phyloP scores from a whole-genome alignment of 2,113 vertebrate species.

The Pangasianodon gigas region DNA sequence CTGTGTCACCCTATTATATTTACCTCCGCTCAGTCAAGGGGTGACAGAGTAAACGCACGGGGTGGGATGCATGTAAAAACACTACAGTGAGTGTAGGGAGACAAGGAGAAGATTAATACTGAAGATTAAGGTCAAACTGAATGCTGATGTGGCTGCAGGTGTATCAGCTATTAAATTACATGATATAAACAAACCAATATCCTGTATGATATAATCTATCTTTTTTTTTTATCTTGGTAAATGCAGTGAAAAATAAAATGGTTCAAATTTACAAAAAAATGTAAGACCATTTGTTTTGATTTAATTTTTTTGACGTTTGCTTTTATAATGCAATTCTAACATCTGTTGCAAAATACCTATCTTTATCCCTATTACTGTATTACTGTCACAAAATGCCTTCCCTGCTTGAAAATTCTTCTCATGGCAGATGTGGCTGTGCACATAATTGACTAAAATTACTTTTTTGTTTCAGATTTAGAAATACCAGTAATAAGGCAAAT shows the following conservation, averaged over 20 bases:
- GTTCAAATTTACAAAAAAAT: too few species aligned
- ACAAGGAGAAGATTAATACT: background rate
- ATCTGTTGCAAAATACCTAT: background rate
- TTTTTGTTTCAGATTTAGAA: background rate
- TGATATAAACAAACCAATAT: background rate
- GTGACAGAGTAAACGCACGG: background rate
- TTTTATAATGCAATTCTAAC: background rate
- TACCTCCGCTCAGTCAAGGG: constrained; percentile 18
- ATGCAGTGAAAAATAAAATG: background rate
- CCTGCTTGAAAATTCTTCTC: background rate
- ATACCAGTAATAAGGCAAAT: background rate
- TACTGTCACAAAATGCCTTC: background rate
- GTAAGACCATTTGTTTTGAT: background rate
- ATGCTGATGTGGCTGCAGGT: background rate
- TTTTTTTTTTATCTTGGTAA: too few species aligned
- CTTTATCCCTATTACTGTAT: background rate
- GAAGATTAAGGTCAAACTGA: background rate
- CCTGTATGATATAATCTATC: background rate
- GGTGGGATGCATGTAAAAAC: background rate
- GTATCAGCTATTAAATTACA: background rate
- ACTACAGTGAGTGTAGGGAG: background rate
- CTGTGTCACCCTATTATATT: background rate
- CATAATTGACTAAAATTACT: background rate
- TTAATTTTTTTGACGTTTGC: background rate
- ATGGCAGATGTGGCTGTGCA: background rate